Base-by-base conservation (phyloP, 2,113 vertebrate species). In the Arizona elegans region DNA sequence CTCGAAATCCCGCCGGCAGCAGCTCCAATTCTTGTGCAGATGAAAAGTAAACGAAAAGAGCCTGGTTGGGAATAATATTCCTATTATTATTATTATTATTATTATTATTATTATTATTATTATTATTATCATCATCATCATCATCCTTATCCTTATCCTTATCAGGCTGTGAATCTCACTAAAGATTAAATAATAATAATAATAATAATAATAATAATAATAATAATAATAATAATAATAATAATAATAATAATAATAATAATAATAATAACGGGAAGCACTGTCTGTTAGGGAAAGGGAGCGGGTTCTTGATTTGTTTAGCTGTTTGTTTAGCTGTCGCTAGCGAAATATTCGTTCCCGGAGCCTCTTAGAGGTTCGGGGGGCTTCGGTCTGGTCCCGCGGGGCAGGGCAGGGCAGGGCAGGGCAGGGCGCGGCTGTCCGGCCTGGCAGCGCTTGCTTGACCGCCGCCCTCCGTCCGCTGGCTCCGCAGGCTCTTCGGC, bases 401-500 rank as follows among this genome's bases (percentile, higher is more conserved):
- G 38, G 47, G 47, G 47, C 47, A 47, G 47, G 47, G 47, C 47
- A 47, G 47, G 19, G 59, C 5, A 5, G 29, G 90, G 17, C 9
- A 12, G 38, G 52, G 87, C 23, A 1, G 24, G 26, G 56, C 21
- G 19, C 19, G 56, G 21, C 21, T 1, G 12, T 93, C 52, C 43
- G 38, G 87, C 53, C 75, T 38, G 12, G 59, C 59, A 26, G 59
- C 26, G 59, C 59, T 33, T 75, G 59, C 59, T 33, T 75, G 24
- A 8, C 70, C 17, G 56, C 11, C 17, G 5, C 53, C 21, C 26
- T 15, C n/a, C 92, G 92, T 43, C n/a, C 3, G 17, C 19, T 38
- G 56, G 7, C 15, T 52, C 93, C 91, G 19, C 97, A 99, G 99
- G 98, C 98, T 99, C 92, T 99, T 99, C 97, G 99, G 99, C 95